These are phyloP conservation scores for Tadarida brasiliensis DNA, from an alignment of 2,797 vertebrate species.

Conservation along the genomic window DNA sequence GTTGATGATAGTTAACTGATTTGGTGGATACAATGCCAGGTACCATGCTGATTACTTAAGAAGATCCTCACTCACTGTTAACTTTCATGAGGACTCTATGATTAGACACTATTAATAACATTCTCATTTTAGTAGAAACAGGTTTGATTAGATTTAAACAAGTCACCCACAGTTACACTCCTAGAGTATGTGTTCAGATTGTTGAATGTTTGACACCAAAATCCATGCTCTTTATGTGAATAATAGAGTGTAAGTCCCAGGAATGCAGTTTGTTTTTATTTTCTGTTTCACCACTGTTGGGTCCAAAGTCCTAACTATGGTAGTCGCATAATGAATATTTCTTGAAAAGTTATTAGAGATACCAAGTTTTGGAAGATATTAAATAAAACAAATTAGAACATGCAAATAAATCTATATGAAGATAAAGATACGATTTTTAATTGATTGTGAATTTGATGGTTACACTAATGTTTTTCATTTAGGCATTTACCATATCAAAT, in stretches of 20 bases:
- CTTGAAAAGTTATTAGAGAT: background rate
- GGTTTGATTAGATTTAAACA: conserved; percentile 4
- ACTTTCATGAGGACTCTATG: background rate
- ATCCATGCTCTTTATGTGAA: background rate
- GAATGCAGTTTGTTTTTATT: background rate
- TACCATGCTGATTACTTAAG: background rate
- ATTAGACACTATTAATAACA: background rate
- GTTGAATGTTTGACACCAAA: background rate
- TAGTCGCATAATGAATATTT: background rate
- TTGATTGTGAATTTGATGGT: background rate
- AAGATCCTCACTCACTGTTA: background rate
- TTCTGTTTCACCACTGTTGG: background rate
- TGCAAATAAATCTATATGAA: background rate
- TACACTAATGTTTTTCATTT: background rate
- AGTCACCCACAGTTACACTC: background rate
- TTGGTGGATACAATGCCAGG: background rate
- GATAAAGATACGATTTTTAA: background rate
- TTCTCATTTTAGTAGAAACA: background rate
- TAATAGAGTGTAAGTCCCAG: background rate
- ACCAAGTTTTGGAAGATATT: background rate
- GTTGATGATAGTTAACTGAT: background rate
- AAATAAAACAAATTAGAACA: background rate
- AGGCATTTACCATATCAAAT: background rate
- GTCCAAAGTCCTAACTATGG: background rate
- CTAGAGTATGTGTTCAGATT: background rate